Percentiles rank a stretch among this genome's conserved stretches.
Conservation (phyloP, 1,140 invertebrate species). For the Coptotermes formosanus region DNA sequence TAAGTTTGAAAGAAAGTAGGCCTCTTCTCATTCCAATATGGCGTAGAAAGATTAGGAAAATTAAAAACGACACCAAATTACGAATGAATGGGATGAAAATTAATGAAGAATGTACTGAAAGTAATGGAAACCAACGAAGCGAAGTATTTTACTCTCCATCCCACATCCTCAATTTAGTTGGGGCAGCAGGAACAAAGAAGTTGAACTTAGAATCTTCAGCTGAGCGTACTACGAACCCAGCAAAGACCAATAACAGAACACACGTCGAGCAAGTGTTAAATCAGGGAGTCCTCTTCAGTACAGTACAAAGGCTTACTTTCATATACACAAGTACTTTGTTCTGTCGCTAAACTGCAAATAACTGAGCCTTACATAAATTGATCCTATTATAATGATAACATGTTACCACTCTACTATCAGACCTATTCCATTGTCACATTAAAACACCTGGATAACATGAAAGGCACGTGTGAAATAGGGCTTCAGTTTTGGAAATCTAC, state of each 20-base stretch:
- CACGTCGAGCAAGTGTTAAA: too few relatives aligned
- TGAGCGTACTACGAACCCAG: not conserved
- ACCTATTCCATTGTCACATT: too few relatives aligned
- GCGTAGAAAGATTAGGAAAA: not conserved
- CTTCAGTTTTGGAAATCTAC: too few relatives aligned
- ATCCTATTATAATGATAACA: too few relatives aligned
- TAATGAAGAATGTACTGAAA: not conserved
- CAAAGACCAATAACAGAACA: not conserved
- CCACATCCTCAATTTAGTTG: not conserved
- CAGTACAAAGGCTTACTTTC: too few relatives aligned
- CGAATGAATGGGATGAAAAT: slow-evolving; percentile 9
- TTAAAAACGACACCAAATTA: not conserved
- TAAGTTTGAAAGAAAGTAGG: not conserved
- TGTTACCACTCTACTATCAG: too few relatives aligned
- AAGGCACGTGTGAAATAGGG: too few relatives aligned
- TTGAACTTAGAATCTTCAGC: not conserved
- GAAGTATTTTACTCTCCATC: not conserved
- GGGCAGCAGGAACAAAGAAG: not conserved
- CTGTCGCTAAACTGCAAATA: too few relatives aligned
- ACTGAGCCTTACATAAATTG: too few relatives aligned
- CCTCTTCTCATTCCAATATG: not conserved
- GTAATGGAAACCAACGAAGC: slow-evolving; percentile 2
- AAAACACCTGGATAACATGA: too few relatives aligned
- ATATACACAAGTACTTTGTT: too few relatives aligned
- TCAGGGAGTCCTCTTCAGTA: too few relatives aligned